Evolutionary conservation across 2,113 vertebrate species (phyloP).

Genomic region (Romanogobio albipinnatus): DNA sequence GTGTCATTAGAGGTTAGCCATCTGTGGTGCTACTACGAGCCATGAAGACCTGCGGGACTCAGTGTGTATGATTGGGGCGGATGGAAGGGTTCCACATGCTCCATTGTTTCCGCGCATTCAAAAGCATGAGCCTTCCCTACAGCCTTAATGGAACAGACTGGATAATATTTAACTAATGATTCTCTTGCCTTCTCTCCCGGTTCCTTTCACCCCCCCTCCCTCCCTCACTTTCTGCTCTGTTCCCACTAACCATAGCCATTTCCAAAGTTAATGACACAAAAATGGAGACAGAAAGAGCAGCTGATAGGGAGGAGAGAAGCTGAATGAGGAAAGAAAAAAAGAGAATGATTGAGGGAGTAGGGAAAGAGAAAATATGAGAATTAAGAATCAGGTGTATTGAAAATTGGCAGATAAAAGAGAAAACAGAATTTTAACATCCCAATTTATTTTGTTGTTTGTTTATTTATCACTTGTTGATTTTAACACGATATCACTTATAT

Average conservation of each 20-base stretch:
- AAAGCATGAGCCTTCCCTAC: constrained; percentile 1
- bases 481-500: no score
- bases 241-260: constrained; percentile 64
- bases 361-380: background rate
- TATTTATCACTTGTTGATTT: no score
- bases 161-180: constrained; percentile 56
- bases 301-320: constrained; percentile 10
- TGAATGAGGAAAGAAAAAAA: constrained; percentile 36
- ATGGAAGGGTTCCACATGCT: constrained; percentile 38
- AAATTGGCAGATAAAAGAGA: constrained; percentile 13
- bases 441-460: background rate
- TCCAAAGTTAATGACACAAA: constrained; percentile 68
- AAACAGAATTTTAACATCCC: no score
- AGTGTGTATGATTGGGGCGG: background rate
- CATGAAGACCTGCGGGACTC: constrained; percentile 20
- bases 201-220: constrained; percentile 11
- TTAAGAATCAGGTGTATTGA: background rate
- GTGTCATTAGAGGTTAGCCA: constrained; percentile 33
- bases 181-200: constrained; percentile 25
- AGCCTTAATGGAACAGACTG: constrained; percentile 49
- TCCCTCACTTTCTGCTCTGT: constrained; percentile 17
- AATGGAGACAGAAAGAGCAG: constrained; percentile 69
- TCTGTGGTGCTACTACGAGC: constrained; percentile 24
- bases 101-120: constrained; percentile 44
- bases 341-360: constrained; percentile 10